Evolutionary conservation across 2,797 vertebrate species (phyloP).

Genomic region (Sarcophilus harrisii): DNA sequence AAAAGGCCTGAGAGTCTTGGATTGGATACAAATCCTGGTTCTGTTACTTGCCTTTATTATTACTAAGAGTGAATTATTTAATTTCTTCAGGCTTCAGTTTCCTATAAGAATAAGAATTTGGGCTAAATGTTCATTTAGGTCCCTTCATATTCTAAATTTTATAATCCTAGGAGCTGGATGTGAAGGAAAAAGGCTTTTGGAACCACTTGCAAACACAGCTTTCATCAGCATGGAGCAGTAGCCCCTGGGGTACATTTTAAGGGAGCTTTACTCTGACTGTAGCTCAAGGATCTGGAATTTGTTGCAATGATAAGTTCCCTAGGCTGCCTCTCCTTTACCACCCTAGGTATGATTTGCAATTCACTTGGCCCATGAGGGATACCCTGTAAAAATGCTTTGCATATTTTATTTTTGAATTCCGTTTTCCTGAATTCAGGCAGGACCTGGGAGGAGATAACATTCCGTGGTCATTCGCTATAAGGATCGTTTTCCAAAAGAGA

Average conservation of each 20-base stretch:
- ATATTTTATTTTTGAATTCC: not conserved
- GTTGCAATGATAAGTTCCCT: not conserved
- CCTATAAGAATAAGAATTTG: not conserved
- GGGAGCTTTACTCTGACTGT: not conserved
- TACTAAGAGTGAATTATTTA: not conserved
- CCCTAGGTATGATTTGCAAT: not conserved
- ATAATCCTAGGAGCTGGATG: not conserved
- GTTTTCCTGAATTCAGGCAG: not conserved
- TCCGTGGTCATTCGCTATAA: not conserved
- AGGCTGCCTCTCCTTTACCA: not conserved
- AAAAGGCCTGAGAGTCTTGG: not conserved
- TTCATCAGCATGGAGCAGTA: not conserved
- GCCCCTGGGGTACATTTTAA: not conserved
- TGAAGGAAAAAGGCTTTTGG: not conserved
- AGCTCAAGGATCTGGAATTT: not conserved
- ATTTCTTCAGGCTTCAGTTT: not conserved
- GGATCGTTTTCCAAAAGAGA: not conserved
- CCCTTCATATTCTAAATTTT: not conserved
- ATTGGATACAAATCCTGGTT: not conserved
- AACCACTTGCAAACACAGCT: not conserved
- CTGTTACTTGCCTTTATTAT: not conserved
- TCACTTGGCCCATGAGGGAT: not conserved
- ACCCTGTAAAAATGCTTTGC: not conserved
- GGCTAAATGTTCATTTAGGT: not conserved
- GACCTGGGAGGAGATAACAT: conserved; percentile 1